Evolutionary conservation across 2,888 invertebrate species (phyloP), one percentile per base, ranked within the genome.

Genomic region (Pegoplata infirma): DNA sequence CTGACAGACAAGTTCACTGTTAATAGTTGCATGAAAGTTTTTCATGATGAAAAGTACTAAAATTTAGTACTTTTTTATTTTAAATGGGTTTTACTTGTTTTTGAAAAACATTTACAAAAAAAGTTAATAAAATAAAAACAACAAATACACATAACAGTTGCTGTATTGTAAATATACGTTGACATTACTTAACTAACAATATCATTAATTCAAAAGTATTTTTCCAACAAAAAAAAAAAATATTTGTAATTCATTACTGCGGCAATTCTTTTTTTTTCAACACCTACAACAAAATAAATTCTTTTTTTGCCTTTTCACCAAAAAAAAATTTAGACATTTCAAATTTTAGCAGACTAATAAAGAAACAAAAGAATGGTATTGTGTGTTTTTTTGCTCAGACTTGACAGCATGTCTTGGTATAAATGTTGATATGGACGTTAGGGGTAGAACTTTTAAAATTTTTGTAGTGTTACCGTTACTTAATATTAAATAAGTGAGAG

Each of bases 321-420:
- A 14, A 21, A n/a, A 44, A 46, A 36, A 51, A 40, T 12, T 12
- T 1, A 14, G 25, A 67, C 21, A 25, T 23, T 55, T 44, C 1
- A 19, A 28, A 21, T 53, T 44, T 71, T 46, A 55, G 1, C 72
- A 56, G 36, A 25, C 63, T 25, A 56, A 55, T 72, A 63, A 72
- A 61, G 32, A 72, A 64, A 63, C 53, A 71, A 71, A 23, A 40
- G 10, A 63, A 72, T 56, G 55, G 19, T 46, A 17, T 63, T 66
- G 40, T 44, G 19, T 40, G 40, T 21, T 19, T 46, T 67, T 44
- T 59, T 28, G 6, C 4, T 36, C 12, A 36, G 1, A 12, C 12
- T 36, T 2, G 2, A 12, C 36, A 5, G 12, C 12, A 40, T n/a
- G 36, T 40, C n/a, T n/a, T 40, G 12, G 3, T n/a, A 46, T 6